These are phyloP conservation scores for Coptodon rendalli DNA, from an alignment of 2,113 vertebrate genomes.

Conservation along the genomic window DNA sequence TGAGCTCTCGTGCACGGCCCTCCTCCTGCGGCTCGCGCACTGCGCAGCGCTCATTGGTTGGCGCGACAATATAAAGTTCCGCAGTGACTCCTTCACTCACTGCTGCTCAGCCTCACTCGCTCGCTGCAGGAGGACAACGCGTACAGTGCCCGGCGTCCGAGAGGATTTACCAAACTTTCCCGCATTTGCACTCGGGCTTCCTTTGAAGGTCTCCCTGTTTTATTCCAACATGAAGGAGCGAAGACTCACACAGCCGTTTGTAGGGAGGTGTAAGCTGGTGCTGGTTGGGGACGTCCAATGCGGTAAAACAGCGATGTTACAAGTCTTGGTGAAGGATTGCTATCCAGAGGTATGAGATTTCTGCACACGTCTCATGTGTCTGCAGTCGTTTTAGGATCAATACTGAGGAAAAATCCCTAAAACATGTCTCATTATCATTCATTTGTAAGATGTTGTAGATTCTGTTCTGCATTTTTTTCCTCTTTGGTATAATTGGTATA, in stretches of 20 bases:
- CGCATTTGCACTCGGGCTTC: neutral
- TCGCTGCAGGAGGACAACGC: fast-evolving
- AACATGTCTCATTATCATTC: neutral
- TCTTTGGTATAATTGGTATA: neutral
- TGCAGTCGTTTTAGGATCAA: neutral
- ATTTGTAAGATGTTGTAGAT: neutral
- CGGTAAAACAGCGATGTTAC: conserved; percentile 96
- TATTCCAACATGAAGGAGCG: conserved; percentile 84
- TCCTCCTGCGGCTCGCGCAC: neutral
- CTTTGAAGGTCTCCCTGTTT: neutral
- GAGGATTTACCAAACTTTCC: conserved; percentile 1
- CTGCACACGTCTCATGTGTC: too few species aligned
- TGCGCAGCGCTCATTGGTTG: conserved; percentile 65
- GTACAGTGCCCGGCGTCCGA: neutral
- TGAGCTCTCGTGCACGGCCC: neutral
- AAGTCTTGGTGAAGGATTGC: conserved; percentile 92
- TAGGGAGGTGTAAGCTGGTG: conserved; percentile 88
- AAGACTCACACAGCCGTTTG: conserved; percentile 77
- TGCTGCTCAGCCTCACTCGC: neutral
- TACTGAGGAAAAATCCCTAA: neutral
- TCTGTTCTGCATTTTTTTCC: neutral
- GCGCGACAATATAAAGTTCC: conserved; percentile 64
- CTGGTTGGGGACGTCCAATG: conserved; percentile 94
- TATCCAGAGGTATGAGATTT: conserved; percentile 86
- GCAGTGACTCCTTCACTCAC: conserved; percentile 32